Conservation (phyloP, 2,888 invertebrate species). For the Tenthredo amoena region DNA sequence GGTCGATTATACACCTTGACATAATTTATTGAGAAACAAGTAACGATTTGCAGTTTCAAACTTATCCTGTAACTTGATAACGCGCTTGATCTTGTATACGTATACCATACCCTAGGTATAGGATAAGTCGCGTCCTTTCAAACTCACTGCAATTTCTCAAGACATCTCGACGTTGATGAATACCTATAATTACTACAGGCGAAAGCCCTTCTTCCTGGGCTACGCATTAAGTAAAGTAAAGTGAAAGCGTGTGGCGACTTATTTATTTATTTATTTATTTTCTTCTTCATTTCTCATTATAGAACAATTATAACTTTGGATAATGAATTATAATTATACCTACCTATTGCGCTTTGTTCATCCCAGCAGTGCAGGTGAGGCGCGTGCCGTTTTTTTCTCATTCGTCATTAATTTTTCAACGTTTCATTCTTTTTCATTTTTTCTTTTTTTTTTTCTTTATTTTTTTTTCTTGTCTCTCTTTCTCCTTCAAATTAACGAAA, state of each 20-base stretch:
- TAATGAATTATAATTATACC: neutral
- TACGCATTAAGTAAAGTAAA: slow-evolving; percentile 28
- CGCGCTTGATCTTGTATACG: slow-evolving; percentile 11
- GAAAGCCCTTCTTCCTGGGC: slow-evolving; percentile 33
- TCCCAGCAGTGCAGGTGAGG: slow-evolving; percentile 24
- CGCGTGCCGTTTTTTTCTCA: slow-evolving; percentile 29
- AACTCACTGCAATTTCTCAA: slow-evolving; percentile 10
- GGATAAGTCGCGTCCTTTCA: neutral
- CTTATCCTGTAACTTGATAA: slow-evolving; percentile 15
- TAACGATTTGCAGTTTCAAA: slow-evolving; percentile 23
- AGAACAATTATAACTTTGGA: neutral
- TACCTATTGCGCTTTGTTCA: neutral
- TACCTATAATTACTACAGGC: slow-evolving; percentile 36
- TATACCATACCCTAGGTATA: neutral
- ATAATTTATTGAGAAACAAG: slow-evolving; percentile 34
- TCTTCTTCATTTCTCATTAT: neutral
- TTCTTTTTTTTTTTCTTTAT: neutral
- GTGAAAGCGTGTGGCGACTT: slow-evolving; percentile 35
- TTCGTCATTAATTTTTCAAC: slow-evolving; percentile 28
- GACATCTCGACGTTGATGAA: slow-evolving; percentile 37
- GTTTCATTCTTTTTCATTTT: neutral
- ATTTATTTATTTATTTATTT: neutral
- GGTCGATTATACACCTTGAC: slow-evolving; percentile 10
- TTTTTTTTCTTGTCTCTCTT: neutral
- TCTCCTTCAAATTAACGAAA: slow-evolving; percentile 36